Base-by-base conservation (phyloP, 1,140 invertebrate genomes). In the Brachionus rubens region DNA sequence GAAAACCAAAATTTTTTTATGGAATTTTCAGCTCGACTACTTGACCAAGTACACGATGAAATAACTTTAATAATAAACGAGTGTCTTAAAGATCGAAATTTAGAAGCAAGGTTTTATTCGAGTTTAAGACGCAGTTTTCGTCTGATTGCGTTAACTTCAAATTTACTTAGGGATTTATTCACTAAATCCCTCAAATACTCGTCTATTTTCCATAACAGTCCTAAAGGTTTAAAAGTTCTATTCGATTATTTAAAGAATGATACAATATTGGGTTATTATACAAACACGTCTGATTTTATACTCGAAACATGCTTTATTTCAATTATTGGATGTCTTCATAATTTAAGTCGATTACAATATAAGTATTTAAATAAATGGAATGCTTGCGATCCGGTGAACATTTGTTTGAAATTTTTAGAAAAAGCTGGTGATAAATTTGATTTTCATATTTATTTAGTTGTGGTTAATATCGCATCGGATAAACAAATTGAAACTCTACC, bases 311-410 rank as follows among this genome's bases (percentile, higher is more conserved):
- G 7, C 9, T 54, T 28, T 54, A 54, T 28, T 54, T 54, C 24
- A 28, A 26, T 54, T 28, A 28, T 54, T 28, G 3, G 12, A 10
- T 24, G 10, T 21, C 19, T 54, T 12, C 33, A 33, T 21, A 54
- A 54, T 54, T 54, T 54, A 28, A 54, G 52, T n/a, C 10, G 52
- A 26, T n/a, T 54, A 3, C 52, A 54, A 28, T 28, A 54, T n/a
- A 54, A 54, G 26, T 54, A n/a, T n/a, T 28, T 54, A 28, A 28
- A 54, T 5, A 28, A 54, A 54, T 54, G 52, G 52, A 54, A 54
- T 28, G 4, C 26, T 12, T 28, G 33, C 12, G 26, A 54, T 26
- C 52, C 52, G 12, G 52, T 54, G 12, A 28, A 54, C 33, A 54
- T 28, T 5, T 54, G 52, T 26, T 21, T 54, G 9, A 28, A 54